phyloP scores from a whole-genome alignment of 2,113 vertebrate genomes.

The Gambusia holbrooki region DNA sequence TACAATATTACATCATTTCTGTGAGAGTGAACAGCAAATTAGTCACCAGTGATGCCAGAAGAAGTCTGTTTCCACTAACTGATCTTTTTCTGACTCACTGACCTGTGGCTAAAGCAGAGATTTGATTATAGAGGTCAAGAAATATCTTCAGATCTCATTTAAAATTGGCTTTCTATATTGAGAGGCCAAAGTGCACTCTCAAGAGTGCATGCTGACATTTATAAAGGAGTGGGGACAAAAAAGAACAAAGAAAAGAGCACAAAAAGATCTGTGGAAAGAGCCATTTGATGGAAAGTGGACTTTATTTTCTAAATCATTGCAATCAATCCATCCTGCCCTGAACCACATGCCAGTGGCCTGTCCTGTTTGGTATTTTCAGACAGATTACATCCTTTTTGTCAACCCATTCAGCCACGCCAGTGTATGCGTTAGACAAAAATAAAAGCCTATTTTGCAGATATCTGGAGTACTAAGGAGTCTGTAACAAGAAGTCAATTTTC shows the following conservation, averaged over 20 bases:
- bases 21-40: conserved; percentile 20
- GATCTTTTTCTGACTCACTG: conserved; percentile 36
- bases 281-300: conserved; percentile 4
- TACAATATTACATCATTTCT: neutral
- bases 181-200: conserved; percentile 24
- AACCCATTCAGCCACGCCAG: neutral
- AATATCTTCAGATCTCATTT: conserved; percentile 64
- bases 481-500: conserved; percentile 3
- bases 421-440: neutral
- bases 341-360: neutral
- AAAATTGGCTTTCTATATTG: conserved; percentile 51
- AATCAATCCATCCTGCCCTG: neutral
- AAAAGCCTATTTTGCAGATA: neutral
- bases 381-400: neutral
- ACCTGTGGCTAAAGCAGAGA: conserved; percentile 37
- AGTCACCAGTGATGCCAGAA: conserved; percentile 13
- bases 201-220: conserved; percentile 29
- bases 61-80: conserved; percentile 12
- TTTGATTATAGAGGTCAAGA: conserved; percentile 21
- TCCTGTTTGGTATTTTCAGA: neutral
- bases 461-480: neutral
- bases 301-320: neutral
- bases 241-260: neutral
- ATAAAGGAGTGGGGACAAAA: conserved; percentile 23
- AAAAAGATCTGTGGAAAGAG: neutral